Conservation (phyloP, 2,797 vertebrate genomes). For the Champsocephalus esox region DNA sequence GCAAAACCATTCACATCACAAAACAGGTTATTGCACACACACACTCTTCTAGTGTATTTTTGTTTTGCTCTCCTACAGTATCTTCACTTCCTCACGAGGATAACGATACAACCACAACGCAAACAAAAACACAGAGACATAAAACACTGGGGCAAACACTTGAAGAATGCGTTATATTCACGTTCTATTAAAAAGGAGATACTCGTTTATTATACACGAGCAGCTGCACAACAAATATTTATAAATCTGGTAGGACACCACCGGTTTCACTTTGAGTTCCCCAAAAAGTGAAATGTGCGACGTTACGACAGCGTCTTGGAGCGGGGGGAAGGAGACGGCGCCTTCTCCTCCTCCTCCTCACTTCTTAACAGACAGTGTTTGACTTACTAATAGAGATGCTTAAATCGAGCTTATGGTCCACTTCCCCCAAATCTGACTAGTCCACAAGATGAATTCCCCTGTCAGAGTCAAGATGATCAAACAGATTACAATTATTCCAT, state of each 20-base stretch:
- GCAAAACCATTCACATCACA: slow-evolving; percentile 74
- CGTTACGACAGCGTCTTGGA: slow-evolving; percentile 31
- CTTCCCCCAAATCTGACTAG: slow-evolving; percentile 85
- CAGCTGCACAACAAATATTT: slow-evolving; percentile 20
- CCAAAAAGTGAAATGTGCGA: slow-evolving; percentile 33
- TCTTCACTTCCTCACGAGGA: slow-evolving; percentile 84
- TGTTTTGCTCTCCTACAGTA: slow-evolving; percentile 58
- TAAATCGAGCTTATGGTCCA: slow-evolving; percentile 88
- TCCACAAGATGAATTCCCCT: slow-evolving; percentile 88
- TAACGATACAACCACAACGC: slow-evolving; percentile 79
- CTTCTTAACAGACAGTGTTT: slow-evolving; percentile 71
- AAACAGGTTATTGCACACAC: slow-evolving; percentile 75
- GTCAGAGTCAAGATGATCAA: slow-evolving; percentile 89
- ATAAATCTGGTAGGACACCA: slow-evolving; percentile 36
- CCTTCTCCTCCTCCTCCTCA: slow-evolving; percentile 30
- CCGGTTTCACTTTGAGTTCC: slow-evolving; percentile 34
- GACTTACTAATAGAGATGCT: slow-evolving; percentile 86
- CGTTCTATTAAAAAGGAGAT: neutral
- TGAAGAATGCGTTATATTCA: neutral
- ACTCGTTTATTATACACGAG: slow-evolving; percentile 31
- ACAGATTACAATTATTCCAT: slow-evolving; percentile 91
- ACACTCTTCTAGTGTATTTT: slow-evolving; percentile 45
- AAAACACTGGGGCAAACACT: slow-evolving; percentile 26
- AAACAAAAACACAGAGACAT: slow-evolving; percentile 60
- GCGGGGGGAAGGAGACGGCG: neutral